Base-by-base conservation (phyloP, 2,888 invertebrate species). In the Dioctria linearis region DNA sequence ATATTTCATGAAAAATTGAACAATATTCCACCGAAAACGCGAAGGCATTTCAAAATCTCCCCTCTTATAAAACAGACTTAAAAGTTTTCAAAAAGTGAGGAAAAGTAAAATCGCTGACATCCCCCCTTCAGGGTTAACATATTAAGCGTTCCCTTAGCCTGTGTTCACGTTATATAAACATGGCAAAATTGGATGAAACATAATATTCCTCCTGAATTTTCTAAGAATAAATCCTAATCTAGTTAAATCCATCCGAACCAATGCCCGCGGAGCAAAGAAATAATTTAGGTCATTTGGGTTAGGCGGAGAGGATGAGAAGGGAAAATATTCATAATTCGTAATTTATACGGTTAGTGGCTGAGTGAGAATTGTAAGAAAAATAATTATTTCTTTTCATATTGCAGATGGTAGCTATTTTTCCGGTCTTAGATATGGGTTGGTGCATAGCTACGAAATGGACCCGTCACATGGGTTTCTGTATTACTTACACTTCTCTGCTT, bases 361-460 rank as follows among this genome's bases (percentile, higher is more conserved):
- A n/a, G 65, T 3, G 5, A 11, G 69, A 69, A 69, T 69, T 69
- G 69, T 69, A 51, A 69, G 69, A 69, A 69, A 25, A 25, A 25
- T 51, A n/a, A 75, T 75, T 75, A 43, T 59, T 69, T 69, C 42
- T 40, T 42, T 42, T 54, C 57, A 25, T 25, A 25, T 89, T 90
- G 8, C 89, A 97, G 96, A 97, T 97, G 95, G 96, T 96, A 63
- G 95, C 96, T 42, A 95, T 97, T 86, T 97, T 96, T 88, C 95
- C 96, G 6, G 95, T 96, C 67, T 90, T 97, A 85, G 96, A 96
- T 86, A 92, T 92, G 86, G 94, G 94, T 85, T 94, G 95, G 51
- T 98, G 98, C 88, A 94, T 96, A 84, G 94, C 95, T 6, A 96
- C 96, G 6, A 96, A 97, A 88, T 97, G 97, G 97, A 95, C 96